phyloP scores from a whole-genome alignment of 2,888 invertebrate species.

The Ectemnius continuus region DNA sequence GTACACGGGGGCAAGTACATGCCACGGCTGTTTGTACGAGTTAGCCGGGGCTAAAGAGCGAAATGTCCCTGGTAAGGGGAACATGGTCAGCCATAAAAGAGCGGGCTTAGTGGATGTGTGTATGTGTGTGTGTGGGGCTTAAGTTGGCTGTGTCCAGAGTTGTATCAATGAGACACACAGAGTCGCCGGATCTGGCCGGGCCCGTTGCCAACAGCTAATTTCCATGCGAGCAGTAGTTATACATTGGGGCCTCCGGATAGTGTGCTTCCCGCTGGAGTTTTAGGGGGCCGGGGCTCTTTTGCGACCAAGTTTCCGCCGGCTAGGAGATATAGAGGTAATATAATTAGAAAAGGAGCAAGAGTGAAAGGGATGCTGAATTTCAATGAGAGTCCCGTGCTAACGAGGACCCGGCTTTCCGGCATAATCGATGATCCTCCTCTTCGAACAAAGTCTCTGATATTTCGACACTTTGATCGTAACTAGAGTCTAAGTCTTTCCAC shows the following conservation, averaged over 20 bases:
- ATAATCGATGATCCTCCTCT: too few relatives aligned
- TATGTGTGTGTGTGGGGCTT: constrained; percentile 1
- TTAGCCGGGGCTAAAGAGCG: background rate
- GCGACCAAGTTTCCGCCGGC: constrained; percentile 13
- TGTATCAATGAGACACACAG: constrained; percentile 44
- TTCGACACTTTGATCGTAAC: too few relatives aligned
- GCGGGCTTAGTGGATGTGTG: background rate
- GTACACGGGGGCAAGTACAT: too few relatives aligned
- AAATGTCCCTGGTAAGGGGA: constrained; percentile 6
- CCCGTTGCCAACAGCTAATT: constrained; percentile 67
- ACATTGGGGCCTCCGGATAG: constrained; percentile 19
- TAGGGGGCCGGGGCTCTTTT: constrained; percentile 16
- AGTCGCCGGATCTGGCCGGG: constrained; percentile 44
- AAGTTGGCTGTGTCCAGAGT: constrained; percentile 30
- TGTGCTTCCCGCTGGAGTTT: constrained; percentile 34
- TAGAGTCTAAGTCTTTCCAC: too few relatives aligned
- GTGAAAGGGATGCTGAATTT: too few relatives aligned
- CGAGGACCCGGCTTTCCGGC: too few relatives aligned
- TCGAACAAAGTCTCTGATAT: too few relatives aligned
- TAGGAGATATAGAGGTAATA: background rate
- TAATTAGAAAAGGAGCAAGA: too few relatives aligned
- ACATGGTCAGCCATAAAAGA: constrained; percentile 2
- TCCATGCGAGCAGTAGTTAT: constrained; percentile 53
- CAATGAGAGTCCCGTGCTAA: too few relatives aligned
- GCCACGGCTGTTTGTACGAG: background rate